Percentiles rank a stretch among this genome's conserved stretches.
These are phyloP conservation scores for Natrix natrix DNA, from an alignment of 2,797 vertebrate species.

Conservation along the genomic window DNA sequence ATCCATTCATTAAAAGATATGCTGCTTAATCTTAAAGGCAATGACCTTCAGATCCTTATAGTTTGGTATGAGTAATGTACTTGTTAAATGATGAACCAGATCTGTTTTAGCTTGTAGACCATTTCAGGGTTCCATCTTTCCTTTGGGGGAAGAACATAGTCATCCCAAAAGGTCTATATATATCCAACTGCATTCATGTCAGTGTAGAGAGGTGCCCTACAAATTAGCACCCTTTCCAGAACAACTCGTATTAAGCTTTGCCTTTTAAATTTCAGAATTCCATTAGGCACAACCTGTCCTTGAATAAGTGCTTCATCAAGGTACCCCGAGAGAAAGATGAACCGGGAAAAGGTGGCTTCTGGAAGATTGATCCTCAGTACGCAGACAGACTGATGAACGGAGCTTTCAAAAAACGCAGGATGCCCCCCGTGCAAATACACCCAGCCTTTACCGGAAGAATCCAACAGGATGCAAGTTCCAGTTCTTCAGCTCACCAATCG, in stretches of 20 bases:
- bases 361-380: conserved; percentile 93
- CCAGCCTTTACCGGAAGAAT: conserved; percentile 76
- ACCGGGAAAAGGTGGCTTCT: conserved; percentile 94
- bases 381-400: conserved; percentile 87
- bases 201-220: fast-evolving
- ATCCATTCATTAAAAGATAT: background rate
- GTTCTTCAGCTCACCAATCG: background rate
- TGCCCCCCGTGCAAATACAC: conserved; percentile 87
- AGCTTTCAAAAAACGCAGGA: conserved; percentile 85
- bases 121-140: background rate
- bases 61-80: background rate
- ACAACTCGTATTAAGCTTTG: background rate
- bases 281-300: conserved; percentile 93
- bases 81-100: background rate
- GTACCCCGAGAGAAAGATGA: conserved; percentile 94
- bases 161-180: background rate
- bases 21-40: background rate
- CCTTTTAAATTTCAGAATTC: conserved; percentile 80
- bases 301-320: conserved; percentile 98
- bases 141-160: background rate
- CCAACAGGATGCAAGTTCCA: conserved; percentile 45
- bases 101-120: background rate
- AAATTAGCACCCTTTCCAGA: fast-evolving
- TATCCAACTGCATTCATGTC: background rate
- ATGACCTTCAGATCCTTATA: background rate